Base-by-base conservation (phyloP, 64 coral and sea anemone species). In the Acropora tenuis region DNA sequence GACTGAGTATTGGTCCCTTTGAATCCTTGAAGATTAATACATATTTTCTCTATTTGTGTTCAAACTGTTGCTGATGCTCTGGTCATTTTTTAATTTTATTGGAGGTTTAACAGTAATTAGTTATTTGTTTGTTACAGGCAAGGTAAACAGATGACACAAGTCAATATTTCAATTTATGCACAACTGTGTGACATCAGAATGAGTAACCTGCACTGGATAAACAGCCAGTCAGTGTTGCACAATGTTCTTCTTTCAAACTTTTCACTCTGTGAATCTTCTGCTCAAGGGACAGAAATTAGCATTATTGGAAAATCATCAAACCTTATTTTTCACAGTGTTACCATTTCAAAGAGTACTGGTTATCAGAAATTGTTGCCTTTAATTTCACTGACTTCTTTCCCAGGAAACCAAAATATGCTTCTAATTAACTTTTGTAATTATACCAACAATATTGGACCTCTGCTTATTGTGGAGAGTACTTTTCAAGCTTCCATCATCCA, bases 141-240 rank as follows among this genome's bases (percentile, higher is more conserved):
- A 48, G 9, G 46, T 16, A 5, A 69, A 65, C 59, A 84, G 18
- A 0, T 84, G 43, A 63, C 71, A 16, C 42, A 84, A 84, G 81
- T 84, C 20, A 63, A 69, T 69, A 47, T 69, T 1, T 84, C 81
- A 19, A 3, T 84, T 6, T 15, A 84, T 47, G 81, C 71, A 1
- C 81, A 20, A 63, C 44, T 84, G 15, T 84, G 81, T 84, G 60
- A 84, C 48, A 18, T 84, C 8, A 84, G 16, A 43, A 18, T 84
- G 8, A 43, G 47, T 8, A 45, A 69, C 17, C 59, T 84, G 1
- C 60, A 84, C 44, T 84, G 81, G 81, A 47, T 5, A 43, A 84
- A 48, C 4, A 44, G 60, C 6, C 6, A 43, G 5, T 44, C 61
- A n/a, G 81, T 69, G 12, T 1, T 69, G 16, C 61, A 84, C 20